Conservation (phyloP, 2,888 invertebrate genomes). For the Drosophila buzzatii region DNA sequence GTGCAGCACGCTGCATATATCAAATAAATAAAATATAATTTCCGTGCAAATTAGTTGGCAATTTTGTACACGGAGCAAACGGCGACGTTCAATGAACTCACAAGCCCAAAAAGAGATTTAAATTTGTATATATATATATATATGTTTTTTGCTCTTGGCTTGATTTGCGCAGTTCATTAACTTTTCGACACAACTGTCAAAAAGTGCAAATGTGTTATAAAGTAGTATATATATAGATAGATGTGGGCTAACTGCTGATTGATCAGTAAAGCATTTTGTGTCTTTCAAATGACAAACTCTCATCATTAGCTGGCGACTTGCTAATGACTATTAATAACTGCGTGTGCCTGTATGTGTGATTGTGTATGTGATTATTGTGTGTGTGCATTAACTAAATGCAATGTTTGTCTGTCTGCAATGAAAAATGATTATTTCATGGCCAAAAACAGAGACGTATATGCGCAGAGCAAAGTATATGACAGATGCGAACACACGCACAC, state of each 20-base stretch:
- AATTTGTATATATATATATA: no score
- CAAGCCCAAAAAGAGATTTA: background rate
- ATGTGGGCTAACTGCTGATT: conserved; percentile 74
- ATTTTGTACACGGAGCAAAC: conserved; percentile 65
- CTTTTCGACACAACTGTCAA: conserved; percentile 71
- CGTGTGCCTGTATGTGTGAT: conserved; percentile 8
- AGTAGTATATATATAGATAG: conserved; percentile 4
- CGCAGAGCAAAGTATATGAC: conserved; percentile 45
- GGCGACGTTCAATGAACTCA: conserved; percentile 68
- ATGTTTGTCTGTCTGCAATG: conserved; percentile 47
- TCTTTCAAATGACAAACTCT: conserved; percentile 52
- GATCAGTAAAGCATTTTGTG: conserved; percentile 50
- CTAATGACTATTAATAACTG: conserved; percentile 72
- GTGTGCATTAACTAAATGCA: conserved; percentile 74
- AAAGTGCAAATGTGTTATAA: conserved; percentile 40
- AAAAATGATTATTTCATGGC: conserved; percentile 75
- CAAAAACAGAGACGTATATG: conserved; percentile 40
- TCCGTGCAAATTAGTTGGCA: conserved; percentile 74
- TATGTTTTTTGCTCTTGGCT: background rate
- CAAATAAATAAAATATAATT: conserved; percentile 69
- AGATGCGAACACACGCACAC: conserved; percentile 17
- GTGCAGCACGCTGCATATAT: conserved; percentile 17
- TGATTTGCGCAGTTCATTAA: conserved; percentile 61
- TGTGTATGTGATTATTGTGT: background rate
- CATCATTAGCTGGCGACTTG: conserved; percentile 44